Base-by-base conservation (phyloP, 37 sponge, comb jelly and placozoan genomes). In the Trichoplax adhaerens region DNA sequence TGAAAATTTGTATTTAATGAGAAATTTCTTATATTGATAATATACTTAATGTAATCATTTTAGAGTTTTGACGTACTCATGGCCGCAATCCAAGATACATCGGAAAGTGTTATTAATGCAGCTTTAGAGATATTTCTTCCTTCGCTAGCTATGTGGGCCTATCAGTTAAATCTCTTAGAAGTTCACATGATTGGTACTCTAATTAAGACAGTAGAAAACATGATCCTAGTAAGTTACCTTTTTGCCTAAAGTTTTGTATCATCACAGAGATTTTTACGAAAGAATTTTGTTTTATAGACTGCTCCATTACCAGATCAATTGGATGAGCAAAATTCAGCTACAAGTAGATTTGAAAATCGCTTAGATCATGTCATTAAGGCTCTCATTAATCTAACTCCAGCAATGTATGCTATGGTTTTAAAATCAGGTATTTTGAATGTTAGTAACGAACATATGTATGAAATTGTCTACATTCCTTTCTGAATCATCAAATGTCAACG, bases 101-200 rank as follows among this genome's bases (percentile, higher is more conserved):
- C 80, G 4, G 78, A 85, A 65, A 62, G 81, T 69, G 91, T 90
- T 57, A 78, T 83, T n/a, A 54, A 74, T 6, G 77, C 79, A 51
- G 70, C 87, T 0, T 81, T 71, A 7, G 54, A 68, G 3, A 72
- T 86, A 0, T 70, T 90, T 3, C 79, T 90, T 1, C 91, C 91
- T 48, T 78, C 91, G 5, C 66, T 90, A 69, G 73, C 84, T 71
- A 87, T 87, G 1, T 90, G 91, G 91, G 72, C 88, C 3, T 83
- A 75, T 68, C 84, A 90, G 68, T 66, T 90, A 72, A 75, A 74
- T 54, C 52, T 74, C 6, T 82, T 90, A 53, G 87, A 90, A 78
- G 62, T 55, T 12, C 72, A 80, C 7, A 66, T 90, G 47, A 8
- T 90, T 52, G 53, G 65, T 4, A 81, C 80, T 67, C 82, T 83